A percentile compares a stretch with the other conserved stretches of the same genome.
These are phyloP conservation scores for Megalops cyprinoides DNA, from an alignment of 2,797 vertebrate species.

Conservation along the genomic window DNA sequence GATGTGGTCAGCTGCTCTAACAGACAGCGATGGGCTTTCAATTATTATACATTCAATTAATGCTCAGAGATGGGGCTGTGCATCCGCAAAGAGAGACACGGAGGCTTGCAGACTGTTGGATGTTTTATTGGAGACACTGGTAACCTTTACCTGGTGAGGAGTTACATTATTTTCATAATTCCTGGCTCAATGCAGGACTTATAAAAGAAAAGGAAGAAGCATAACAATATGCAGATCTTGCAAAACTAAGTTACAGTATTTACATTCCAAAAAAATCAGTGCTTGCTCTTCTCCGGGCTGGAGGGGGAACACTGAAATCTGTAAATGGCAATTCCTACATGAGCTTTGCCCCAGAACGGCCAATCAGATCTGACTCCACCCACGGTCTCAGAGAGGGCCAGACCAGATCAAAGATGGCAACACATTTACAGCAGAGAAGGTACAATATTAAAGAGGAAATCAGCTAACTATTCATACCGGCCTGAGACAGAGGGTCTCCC, in stretches of 20 bases:
- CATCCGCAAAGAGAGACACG: slow-evolving; percentile 17
- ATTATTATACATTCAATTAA: too few species aligned
- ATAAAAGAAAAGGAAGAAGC: slow-evolving; percentile 55
- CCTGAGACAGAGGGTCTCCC: slow-evolving; percentile 42
- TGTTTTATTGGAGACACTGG: slow-evolving; percentile 70
- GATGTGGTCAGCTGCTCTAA: neutral
- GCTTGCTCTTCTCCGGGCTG: slow-evolving; percentile 42
- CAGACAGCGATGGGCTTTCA: neutral
- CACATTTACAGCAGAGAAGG: slow-evolving; percentile 34
- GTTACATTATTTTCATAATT: slow-evolving; percentile 61
- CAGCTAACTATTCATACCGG: slow-evolving; percentile 42
- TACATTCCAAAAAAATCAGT: slow-evolving; percentile 62
- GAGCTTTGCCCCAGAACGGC: slow-evolving; percentile 39
- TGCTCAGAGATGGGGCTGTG: neutral
- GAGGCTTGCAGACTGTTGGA: slow-evolving; percentile 46
- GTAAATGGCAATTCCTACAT: slow-evolving; percentile 35
- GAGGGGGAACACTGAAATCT: slow-evolving; percentile 44
- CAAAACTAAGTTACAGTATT: slow-evolving; percentile 69
- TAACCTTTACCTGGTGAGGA: slow-evolving; percentile 61
- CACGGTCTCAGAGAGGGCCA: slow-evolving; percentile 20
- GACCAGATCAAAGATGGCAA: slow-evolving; percentile 33
- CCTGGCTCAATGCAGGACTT: slow-evolving; percentile 58
- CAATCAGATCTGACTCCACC: slow-evolving; percentile 33
- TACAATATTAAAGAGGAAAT: slow-evolving; percentile 43
- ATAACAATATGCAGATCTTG: slow-evolving; percentile 55